Percentiles rank a stretch among this genome's conserved stretches.
Evolutionary conservation across 2,888 invertebrate species (phyloP).

Genomic region (Tolmerus cingulatus): DNA sequence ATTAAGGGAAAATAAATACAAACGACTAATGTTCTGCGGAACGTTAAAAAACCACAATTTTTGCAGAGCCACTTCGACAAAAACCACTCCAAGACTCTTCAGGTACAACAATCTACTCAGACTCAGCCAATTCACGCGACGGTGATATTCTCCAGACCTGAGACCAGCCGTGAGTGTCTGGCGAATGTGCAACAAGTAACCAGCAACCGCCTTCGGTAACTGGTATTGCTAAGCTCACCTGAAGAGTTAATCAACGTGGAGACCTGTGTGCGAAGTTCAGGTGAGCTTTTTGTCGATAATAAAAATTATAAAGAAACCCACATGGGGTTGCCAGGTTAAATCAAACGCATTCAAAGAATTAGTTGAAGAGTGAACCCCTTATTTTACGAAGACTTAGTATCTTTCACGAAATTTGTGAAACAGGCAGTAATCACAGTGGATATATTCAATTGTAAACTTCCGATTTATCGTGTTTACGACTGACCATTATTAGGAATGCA

Average conservation of each 20-base stretch:
- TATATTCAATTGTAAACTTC: neutral
- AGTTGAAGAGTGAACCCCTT: neutral
- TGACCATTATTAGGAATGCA: neutral
- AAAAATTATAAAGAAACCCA: conserved; percentile 1
- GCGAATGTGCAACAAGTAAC: conserved; percentile 12
- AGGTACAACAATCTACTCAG: neutral
- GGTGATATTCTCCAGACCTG: neutral
- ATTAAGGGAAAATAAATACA: neutral
- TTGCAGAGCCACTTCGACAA: neutral
- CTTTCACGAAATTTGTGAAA: neutral
- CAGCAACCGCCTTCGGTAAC: conserved; percentile 8
- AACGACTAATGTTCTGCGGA: neutral
- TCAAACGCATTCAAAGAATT: neutral
- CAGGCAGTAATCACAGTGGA: neutral
- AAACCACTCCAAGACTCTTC: neutral
- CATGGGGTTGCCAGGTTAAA: neutral
- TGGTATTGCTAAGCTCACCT: conserved; percentile 19
- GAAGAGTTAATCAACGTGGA: neutral
- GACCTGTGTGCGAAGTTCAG: conserved; percentile 32
- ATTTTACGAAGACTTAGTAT: neutral
- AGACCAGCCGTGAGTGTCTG: neutral
- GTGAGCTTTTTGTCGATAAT: neutral
- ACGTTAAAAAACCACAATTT: neutral
- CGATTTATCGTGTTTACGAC: neutral
- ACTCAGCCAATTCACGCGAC: neutral